Evolutionary conservation across 2,888 invertebrate genomes (phyloP).

Genomic region (Trichogramma evanescens): DNA sequence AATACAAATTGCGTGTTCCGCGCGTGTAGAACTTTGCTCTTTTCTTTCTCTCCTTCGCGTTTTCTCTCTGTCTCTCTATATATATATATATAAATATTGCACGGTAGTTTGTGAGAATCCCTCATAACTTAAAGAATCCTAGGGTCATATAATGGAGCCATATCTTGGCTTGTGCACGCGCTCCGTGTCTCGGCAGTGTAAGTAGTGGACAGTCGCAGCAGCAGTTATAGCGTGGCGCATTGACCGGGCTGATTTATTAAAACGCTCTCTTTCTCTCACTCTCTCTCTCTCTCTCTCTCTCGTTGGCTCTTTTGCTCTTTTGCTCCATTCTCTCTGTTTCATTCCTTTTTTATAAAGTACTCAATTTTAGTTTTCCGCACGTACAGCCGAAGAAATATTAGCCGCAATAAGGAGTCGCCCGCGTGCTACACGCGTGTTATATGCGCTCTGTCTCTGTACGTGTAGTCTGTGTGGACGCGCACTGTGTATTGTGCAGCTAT

Average conservation of each 20-base stretch:
- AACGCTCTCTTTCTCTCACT: conserved; percentile 11
- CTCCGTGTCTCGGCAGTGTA: conserved; percentile 24
- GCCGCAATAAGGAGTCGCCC: conserved; percentile 31
- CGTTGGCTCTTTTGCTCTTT: too few relatives aligned
- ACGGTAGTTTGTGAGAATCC: too few relatives aligned
- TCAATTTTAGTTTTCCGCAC: conserved; percentile 35
- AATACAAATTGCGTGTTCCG: neutral
- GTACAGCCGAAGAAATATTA: conserved; percentile 30
- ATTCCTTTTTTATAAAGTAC: conserved; percentile 36
- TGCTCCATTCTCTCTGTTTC: neutral
- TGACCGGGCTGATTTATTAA: conserved; percentile 32
- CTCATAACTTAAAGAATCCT: too few relatives aligned
- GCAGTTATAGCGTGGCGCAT: too few relatives aligned
- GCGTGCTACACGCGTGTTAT: neutral
- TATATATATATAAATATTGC: too few relatives aligned
- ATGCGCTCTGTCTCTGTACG: too few relatives aligned
- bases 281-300: too few relatives aligned
- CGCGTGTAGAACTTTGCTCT: neutral
- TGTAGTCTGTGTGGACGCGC: too few relatives aligned
- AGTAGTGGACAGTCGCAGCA: conserved; percentile 19
- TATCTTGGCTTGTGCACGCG: conserved; percentile 3
- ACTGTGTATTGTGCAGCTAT: too few relatives aligned
- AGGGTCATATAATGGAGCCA: conserved; percentile 4
- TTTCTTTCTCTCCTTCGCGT: too few relatives aligned
- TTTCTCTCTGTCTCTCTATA: too few relatives aligned